Conservation (phyloP, 2,797 vertebrate genomes). For the Xenops minutus region DNA sequence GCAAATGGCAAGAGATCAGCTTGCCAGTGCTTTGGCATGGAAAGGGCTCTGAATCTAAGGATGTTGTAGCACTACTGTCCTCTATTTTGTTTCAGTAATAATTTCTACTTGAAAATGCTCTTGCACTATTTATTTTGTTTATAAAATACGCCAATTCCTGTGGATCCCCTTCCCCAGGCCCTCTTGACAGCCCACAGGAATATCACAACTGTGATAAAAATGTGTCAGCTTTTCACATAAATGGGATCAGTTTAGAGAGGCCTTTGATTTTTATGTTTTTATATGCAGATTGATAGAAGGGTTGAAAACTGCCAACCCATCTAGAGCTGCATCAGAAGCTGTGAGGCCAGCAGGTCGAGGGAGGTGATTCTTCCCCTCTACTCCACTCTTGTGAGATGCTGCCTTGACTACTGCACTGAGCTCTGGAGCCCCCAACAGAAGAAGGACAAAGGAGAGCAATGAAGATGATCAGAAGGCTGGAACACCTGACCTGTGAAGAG, state of each 20-base stretch:
- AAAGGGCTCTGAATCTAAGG: not conserved
- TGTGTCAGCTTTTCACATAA: not conserved
- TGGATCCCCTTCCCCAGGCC: not conserved
- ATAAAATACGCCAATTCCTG: not conserved
- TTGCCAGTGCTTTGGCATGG: not conserved
- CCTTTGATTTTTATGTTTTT: not conserved
- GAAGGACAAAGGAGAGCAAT: not conserved
- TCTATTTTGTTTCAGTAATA: not conserved
- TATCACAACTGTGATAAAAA: not conserved
- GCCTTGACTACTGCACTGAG: not conserved
- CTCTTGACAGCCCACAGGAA: not conserved
- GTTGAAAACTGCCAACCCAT: not conserved
- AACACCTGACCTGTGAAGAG: not conserved
- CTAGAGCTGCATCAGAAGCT: not conserved
- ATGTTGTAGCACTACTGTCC: not conserved
- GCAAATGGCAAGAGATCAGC: not conserved
- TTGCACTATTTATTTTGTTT: not conserved
- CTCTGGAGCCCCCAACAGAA: not conserved
- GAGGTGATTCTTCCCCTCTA: not conserved
- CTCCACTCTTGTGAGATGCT: not conserved
- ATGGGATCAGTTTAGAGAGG: not conserved
- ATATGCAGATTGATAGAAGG: not conserved
- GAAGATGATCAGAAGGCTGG: not conserved
- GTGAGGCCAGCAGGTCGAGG: fast-evolving
- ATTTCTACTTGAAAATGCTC: not conserved